Conservation (phyloP, 2,113 vertebrate species). For the Elgaria multicarinata region DNA sequence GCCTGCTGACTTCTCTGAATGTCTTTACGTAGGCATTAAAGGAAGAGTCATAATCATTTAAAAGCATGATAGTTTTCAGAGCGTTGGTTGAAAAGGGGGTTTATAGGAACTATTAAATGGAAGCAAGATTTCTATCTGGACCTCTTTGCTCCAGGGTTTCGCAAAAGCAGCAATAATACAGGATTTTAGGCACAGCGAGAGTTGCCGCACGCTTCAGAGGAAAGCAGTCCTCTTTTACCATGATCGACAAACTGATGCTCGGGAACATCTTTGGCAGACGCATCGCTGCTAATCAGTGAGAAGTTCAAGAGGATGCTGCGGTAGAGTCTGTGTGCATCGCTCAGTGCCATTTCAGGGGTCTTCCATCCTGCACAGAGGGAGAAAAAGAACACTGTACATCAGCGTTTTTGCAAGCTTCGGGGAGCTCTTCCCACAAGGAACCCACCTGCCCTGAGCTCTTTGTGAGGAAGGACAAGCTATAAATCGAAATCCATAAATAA, state of each 20-base stretch:
- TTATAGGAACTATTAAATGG: background rate
- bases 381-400: rapidly evolving
- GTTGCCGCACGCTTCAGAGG: background rate
- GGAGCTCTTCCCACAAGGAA: slow-evolving; percentile 10
- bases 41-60: too few species aligned
- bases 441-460: too few species aligned
- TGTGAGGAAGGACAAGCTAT: too few species aligned
- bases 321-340: slow-evolving; percentile 87
- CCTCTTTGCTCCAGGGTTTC: background rate
- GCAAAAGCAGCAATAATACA: background rate
- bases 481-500: too few species aligned
- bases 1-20: too few species aligned
- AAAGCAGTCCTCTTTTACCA: slow-evolving; percentile 62
- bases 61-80: background rate
- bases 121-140: background rate
- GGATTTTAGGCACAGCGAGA: background rate
- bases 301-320: slow-evolving; percentile 82
- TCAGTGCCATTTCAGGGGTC: slow-evolving; percentile 81
- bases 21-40: too few species aligned
- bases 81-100: background rate
- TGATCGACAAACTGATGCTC: slow-evolving; percentile 80
- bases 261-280: slow-evolving; percentile 55
- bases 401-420: background rate
- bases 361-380: slow-evolving; percentile 77
- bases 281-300: slow-evolving; percentile 80